Percentiles rank a stretch among this genome's conserved stretches.
Conservation (phyloP, 2,797 vertebrate species). For the Anas bernieri region DNA sequence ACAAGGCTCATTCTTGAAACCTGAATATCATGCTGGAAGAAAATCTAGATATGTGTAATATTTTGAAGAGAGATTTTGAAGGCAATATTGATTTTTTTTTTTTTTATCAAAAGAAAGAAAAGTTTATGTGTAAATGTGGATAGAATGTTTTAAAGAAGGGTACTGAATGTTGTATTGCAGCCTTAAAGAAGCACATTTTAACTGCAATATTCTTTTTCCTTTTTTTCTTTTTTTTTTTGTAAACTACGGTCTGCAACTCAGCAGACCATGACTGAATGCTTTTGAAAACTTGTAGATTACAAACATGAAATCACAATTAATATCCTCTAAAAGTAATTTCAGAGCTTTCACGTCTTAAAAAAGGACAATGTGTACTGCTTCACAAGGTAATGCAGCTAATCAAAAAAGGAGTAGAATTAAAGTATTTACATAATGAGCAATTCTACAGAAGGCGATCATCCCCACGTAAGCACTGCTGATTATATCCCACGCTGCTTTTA, state of each 20-base stretch:
- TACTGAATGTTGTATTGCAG: constrained; percentile 81
- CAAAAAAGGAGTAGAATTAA: constrained; percentile 87
- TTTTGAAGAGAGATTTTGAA: constrained; percentile 80
- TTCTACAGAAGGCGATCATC: constrained; percentile 87
- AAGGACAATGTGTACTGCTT: constrained; percentile 91
- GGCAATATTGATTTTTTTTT: constrained; percentile 78
- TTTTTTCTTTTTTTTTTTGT: constrained; percentile 75
- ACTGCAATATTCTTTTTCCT: constrained; percentile 83
- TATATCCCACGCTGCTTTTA: constrained; percentile 89
- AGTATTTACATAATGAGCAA: constrained; percentile 92
- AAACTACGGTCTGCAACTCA: constrained; percentile 84
- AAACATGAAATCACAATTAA: constrained; percentile 88
- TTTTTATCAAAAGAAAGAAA: constrained; percentile 69
- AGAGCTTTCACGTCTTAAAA: constrained; percentile 86
- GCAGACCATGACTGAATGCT: constrained; percentile 86
- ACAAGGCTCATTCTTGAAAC: constrained; percentile 85
- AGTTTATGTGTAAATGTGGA: constrained; percentile 73
- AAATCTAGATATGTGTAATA: constrained; percentile 83
- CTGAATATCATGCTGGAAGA: constrained; percentile 85
- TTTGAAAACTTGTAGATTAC: constrained; percentile 89
- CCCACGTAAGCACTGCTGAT: constrained; percentile 89
- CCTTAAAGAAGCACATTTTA: constrained; percentile 86
- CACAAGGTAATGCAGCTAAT: constrained; percentile 90
- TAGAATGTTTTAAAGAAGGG: constrained; percentile 75
- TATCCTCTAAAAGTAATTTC: constrained; percentile 86